Percentiles rank a stretch among this genome's conserved stretches.
These are phyloP conservation scores for Lophochroa leadbeateri DNA, from an alignment of 2,113 vertebrate genomes.

Conservation along the genomic window DNA sequence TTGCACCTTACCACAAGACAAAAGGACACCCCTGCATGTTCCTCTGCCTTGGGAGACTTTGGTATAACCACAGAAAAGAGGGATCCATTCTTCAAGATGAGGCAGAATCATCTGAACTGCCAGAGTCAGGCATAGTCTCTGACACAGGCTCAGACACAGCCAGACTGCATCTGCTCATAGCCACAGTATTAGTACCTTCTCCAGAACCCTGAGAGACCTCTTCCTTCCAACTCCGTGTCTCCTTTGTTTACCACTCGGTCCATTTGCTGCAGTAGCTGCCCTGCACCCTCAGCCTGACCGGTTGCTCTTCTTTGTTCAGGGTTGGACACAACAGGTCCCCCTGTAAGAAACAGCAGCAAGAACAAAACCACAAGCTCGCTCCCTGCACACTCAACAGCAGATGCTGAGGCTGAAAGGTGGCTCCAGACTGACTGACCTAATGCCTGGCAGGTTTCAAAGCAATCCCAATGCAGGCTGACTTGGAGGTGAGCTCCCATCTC, in stretches of 20 bases:
- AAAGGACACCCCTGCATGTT: neutral
- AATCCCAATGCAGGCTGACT: neutral
- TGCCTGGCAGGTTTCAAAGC: neutral
- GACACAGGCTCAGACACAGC: neutral
- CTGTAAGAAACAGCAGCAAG: neutral
- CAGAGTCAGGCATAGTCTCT: neutral
- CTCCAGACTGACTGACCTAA: neutral
- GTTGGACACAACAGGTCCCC: neutral
- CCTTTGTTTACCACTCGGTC: neutral
- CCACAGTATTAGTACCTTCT: conserved; percentile 4
- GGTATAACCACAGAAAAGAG: neutral
- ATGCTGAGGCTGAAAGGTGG: neutral
- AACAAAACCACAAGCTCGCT: rapidly evolving
- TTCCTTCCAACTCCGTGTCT: neutral
- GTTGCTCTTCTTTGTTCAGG: neutral
- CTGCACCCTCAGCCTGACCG: neutral
- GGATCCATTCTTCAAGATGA: neutral
- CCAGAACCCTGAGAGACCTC: neutral
- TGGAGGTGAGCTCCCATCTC: neutral
- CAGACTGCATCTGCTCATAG: neutral
- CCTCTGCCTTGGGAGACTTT: neutral
- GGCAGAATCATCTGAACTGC: neutral
- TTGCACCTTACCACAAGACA: neutral
- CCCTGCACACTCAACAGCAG: rapidly evolving
- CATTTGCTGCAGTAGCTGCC: neutral